phyloP scores from a whole-genome alignment of 2,113 vertebrate species.

The Etheostoma spectabile region DNA sequence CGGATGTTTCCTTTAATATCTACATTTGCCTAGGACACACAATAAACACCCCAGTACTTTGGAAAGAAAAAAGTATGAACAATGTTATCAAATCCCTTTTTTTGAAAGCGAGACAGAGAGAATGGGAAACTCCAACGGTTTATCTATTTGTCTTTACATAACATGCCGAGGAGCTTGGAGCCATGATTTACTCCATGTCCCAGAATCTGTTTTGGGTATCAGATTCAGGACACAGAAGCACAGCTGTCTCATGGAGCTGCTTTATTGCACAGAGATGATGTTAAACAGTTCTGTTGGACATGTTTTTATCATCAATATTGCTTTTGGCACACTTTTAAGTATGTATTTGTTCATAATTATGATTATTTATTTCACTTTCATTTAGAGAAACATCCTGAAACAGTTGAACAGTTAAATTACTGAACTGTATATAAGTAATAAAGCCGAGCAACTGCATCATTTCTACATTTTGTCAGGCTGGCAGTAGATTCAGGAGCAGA shows the following conservation, averaged over 20 bases:
- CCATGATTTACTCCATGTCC: slow-evolving; percentile 29
- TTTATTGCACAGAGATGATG: slow-evolving; percentile 19
- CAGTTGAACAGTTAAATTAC: background rate
- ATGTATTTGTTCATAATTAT: background rate
- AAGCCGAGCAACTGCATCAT: background rate
- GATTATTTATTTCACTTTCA: background rate
- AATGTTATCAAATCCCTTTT: background rate
- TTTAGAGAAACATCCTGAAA: background rate
- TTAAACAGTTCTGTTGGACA: slow-evolving; percentile 8
- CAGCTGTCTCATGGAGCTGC: slow-evolving; percentile 27
- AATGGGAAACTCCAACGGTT: background rate
- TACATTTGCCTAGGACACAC: background rate
- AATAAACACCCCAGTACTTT: background rate
- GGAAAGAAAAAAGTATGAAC: background rate
- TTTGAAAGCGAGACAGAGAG: background rate
- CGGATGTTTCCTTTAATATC: background rate
- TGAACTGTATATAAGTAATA: background rate
- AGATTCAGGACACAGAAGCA: slow-evolving; percentile 36
- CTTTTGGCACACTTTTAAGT: background rate
- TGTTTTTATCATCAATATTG: slow-evolving; percentile 23
- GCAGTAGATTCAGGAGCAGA: no score
- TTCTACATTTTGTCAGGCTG: background rate
- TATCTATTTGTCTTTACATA: slow-evolving; percentile 34
- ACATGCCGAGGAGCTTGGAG: slow-evolving; percentile 10
- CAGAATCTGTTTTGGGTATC: slow-evolving; percentile 62